Evolutionary conservation across 2,113 vertebrate species (phyloP), one percentile per base, ranked within the genome.

Genomic region (Nematolebias whitei): DNA sequence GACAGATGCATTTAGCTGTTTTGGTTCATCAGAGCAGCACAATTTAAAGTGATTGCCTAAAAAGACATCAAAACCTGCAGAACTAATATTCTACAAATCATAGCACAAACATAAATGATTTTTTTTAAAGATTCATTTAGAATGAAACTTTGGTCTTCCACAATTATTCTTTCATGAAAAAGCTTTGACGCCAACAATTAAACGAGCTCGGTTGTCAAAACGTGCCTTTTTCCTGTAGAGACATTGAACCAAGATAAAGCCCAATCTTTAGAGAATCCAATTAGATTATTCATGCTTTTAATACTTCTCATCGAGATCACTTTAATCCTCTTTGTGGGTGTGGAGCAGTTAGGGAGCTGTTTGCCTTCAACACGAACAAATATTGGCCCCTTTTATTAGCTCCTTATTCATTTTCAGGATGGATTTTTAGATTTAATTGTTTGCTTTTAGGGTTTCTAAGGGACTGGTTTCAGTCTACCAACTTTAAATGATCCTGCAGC

Each of bases 21-120:
- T 45, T 60, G 43, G 10, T 45, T 59, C 40, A 48, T 40, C 20
- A 4, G 26, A 20, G 2, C 68, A 85, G 63, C 26, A 26, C 32
- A 54, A 47, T 26, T 54, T 19, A 69, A 71, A 78, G 40, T 59
- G 78, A 79, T 5, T 14, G n/a, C 26, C 14, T 26, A 12, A 59
- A 44, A 39, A 56, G 18, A 53, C 11, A 53, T 53, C 19, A 12
- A 49, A 35, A 19, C 29, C 35, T 39, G 12, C 35, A 10, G 32
- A 35, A 4, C 10, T 35, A 35, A 8, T 35, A 35, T 9, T 35
- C 32, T 35, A 4, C 32, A 14, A 22, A 16, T 14, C 19, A 11
- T 38, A 14, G 14, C 19, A 38, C 11, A 15, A 29, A 54, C n/a
- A 54, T 11, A 2, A 54, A 12, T 8, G 11, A n/a, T 29, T 2